Conservation (phyloP, 2,113 vertebrate genomes). For the Spheniscus mendiculus region DNA sequence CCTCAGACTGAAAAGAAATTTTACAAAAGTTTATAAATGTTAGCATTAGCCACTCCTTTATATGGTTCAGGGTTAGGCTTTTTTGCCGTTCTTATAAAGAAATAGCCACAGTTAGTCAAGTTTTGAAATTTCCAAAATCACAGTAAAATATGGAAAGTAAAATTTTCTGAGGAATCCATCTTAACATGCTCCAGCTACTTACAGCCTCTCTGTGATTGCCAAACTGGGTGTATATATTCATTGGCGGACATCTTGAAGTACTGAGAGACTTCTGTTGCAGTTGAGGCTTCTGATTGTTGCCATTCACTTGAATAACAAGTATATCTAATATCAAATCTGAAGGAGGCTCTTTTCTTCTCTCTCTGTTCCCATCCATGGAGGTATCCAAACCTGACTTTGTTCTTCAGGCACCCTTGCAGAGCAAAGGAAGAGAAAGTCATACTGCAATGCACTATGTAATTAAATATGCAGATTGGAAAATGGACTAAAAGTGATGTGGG, state of each 20-base stretch:
- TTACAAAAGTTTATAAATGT: neutral
- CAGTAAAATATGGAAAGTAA: neutral
- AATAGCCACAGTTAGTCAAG: neutral
- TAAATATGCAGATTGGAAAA: neutral
- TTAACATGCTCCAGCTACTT: neutral
- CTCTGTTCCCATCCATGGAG: neutral
- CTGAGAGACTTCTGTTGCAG: neutral
- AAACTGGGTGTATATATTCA: accelerated
- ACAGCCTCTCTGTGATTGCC: neutral
- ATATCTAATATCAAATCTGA: neutral
- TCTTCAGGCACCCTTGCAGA: neutral
- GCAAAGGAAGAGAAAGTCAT: neutral
- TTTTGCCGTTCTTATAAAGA: neutral
- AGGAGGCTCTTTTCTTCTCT: neutral
- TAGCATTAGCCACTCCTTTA: neutral
- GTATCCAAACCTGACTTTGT: neutral
- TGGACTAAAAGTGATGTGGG: neutral
- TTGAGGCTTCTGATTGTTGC: neutral
- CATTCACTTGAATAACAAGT: neutral
- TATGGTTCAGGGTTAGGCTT: neutral
- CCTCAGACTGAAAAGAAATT: neutral
- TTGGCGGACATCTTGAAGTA: neutral
- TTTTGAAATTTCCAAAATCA: neutral
- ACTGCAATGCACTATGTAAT: neutral
- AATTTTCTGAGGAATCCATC: neutral